Percentiles rank a stretch among this genome's conserved stretches.
Evolutionary conservation across 2,113 vertebrate genomes (phyloP).

Genomic region (Drymodes brunneopygia): DNA sequence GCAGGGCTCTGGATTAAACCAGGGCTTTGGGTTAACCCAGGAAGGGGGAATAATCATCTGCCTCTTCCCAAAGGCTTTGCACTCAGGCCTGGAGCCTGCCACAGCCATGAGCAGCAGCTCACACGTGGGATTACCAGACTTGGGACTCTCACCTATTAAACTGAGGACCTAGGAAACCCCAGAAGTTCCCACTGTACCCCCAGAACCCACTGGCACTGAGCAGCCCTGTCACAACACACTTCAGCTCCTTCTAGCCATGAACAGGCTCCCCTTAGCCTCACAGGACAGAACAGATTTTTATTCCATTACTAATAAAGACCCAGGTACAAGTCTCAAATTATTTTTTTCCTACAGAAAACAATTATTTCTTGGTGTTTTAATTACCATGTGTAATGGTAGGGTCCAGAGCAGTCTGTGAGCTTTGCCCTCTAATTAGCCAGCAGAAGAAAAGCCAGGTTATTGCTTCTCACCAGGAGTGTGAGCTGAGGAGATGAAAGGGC

Average conservation of each 20-base stretch:
- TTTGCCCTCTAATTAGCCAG: slow-evolving; percentile 55
- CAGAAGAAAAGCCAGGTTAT: slow-evolving; percentile 49
- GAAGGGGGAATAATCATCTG: background rate
- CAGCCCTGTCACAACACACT: background rate
- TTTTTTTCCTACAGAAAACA: slow-evolving; percentile 9
- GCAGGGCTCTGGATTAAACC: background rate
- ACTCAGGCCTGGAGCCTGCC: background rate
- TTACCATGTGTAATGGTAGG: slow-evolving; percentile 15
- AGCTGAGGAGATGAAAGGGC: slow-evolving; percentile 48
- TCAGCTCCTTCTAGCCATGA: background rate
- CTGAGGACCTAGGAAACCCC: background rate
- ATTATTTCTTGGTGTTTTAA: slow-evolving; percentile 30
- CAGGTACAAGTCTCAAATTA: background rate
- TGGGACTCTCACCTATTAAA: background rate
- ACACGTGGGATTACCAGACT: background rate
- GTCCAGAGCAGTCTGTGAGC: background rate
- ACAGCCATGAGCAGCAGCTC: accelerated
- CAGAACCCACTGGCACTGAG: background rate
- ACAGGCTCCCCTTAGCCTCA: background rate
- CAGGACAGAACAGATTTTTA: background rate
- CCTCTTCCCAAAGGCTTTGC: background rate
- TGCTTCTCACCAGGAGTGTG: background rate
- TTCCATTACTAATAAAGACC: background rate
- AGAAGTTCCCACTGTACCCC: background rate
- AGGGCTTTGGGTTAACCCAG: background rate